These are phyloP conservation scores for Camponotus pennsylvanicus DNA, from an alignment of 1,140 invertebrate genomes.

Conservation along the genomic window DNA sequence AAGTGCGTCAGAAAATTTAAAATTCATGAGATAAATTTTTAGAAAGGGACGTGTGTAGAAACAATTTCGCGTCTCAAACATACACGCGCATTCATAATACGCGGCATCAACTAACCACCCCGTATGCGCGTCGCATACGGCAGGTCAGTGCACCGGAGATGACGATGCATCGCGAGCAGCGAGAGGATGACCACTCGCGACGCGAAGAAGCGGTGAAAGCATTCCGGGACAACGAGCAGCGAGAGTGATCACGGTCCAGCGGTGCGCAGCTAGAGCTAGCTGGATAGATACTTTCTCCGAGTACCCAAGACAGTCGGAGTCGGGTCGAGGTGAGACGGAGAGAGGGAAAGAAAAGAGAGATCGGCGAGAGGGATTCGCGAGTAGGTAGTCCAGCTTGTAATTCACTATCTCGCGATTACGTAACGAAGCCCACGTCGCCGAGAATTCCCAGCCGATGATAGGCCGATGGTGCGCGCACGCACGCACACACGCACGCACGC, in stretches of 20 bases:
- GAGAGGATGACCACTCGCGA: constrained; percentile 54
- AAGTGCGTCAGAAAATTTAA: neutral
- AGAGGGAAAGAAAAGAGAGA: constrained; percentile 67
- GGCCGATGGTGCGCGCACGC: constrained; percentile 32
- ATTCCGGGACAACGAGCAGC: constrained; percentile 62
- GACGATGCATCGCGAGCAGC: constrained; percentile 55
- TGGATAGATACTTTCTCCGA: constrained; percentile 72
- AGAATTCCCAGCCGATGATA: constrained; percentile 71
- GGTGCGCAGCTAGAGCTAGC: constrained; percentile 39
- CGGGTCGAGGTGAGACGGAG: constrained; percentile 8
- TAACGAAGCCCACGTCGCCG: constrained; percentile 66
- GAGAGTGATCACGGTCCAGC: constrained; percentile 75
- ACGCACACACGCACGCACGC: neutral
- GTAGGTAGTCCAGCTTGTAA: constrained; percentile 66
- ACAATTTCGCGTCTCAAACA: neutral
- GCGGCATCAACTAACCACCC: neutral
- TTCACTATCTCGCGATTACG: constrained; percentile 72
- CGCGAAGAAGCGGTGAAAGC: constrained; percentile 75
- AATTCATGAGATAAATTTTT: neutral
- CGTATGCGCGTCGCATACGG: constrained; percentile 62
- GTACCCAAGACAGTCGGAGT: constrained; percentile 48
- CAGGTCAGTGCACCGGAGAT: constrained; percentile 78
- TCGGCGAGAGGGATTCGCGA: constrained; percentile 55
- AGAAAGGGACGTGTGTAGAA: too few species aligned
- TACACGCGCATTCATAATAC: too few species aligned